phyloP scores from a whole-genome alignment of 2,113 vertebrate species.

The Leptobrachium ailaonicum region DNA sequence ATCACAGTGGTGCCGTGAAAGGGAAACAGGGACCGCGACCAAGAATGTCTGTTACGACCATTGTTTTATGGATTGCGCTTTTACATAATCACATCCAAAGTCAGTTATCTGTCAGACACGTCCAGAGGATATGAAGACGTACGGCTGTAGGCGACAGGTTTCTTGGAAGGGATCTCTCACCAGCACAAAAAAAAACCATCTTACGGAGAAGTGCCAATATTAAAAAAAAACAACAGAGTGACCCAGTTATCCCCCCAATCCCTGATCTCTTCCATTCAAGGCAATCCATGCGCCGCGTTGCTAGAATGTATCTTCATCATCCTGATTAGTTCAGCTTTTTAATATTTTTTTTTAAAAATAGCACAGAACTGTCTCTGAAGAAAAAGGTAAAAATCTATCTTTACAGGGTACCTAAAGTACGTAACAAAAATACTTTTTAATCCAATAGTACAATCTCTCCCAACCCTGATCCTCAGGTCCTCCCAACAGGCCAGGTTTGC shows the following conservation, averaged over 20 bases:
- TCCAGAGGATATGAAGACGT: slow-evolving; percentile 13
- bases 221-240: background rate
- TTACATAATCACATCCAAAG: slow-evolving; percentile 9
- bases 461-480: no score
- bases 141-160: background rate
- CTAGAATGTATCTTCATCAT: background rate
- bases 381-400: no score
- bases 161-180: background rate
- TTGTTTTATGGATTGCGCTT: slow-evolving; percentile 12
- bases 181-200: background rate
- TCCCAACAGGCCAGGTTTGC: no score
- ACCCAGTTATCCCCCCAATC: background rate
- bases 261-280: slow-evolving; percentile 6
- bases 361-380: no score
- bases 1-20: background rate
- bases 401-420: no score
- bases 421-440: no score
- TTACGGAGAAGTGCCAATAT: slow-evolving; percentile 15
- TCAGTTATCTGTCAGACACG: slow-evolving; percentile 33
- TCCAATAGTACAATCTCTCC: no score
- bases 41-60: slow-evolving; percentile 2
- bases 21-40: background rate
- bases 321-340: no score
- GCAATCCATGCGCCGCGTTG: background rate
- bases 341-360: no score